phyloP scores from a whole-genome alignment of 2,888 invertebrate genomes.

The Amiota mariae region DNA sequence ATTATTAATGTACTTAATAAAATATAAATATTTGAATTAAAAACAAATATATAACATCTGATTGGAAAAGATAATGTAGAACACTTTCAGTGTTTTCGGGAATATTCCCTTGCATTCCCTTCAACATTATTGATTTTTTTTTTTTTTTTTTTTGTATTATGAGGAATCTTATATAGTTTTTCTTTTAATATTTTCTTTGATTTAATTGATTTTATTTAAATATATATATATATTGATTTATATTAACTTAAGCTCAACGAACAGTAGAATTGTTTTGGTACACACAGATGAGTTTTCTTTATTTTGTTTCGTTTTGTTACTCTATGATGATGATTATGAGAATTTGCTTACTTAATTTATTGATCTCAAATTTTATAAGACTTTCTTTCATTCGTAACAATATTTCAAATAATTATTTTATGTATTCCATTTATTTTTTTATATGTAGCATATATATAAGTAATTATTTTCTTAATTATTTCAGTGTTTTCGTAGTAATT shows the following conservation, averaged over 20 bases:
- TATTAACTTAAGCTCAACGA: slow-evolving; percentile 10
- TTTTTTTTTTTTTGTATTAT: not conserved
- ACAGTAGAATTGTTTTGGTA: not conserved
- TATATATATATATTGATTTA: not conserved
- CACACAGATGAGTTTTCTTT: too few species aligned
- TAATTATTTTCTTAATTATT: not conserved
- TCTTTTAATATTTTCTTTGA: not conserved
- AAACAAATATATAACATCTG: too few species aligned
- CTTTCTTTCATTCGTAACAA: not conserved
- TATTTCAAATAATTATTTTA: not conserved
- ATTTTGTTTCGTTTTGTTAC: too few species aligned
- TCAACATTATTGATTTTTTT: not conserved
- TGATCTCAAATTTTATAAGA: too few species aligned
- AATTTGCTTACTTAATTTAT: too few species aligned
- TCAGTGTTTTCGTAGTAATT: too few species aligned
- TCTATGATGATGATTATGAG: too few species aligned
- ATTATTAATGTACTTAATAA: slow-evolving; percentile 8
- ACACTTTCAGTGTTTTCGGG: too few species aligned
- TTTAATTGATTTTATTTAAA: not conserved
- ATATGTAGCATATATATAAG: not conserved
- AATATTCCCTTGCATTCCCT: too few species aligned
- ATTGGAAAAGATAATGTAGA: too few species aligned
- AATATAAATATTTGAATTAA: slow-evolving; percentile 23
- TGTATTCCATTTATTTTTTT: not conserved
- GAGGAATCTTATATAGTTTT: too few species aligned